Evolutionary conservation across 1,140 invertebrate genomes (phyloP).

Genomic region (Trichonephila clavipes): DNA sequence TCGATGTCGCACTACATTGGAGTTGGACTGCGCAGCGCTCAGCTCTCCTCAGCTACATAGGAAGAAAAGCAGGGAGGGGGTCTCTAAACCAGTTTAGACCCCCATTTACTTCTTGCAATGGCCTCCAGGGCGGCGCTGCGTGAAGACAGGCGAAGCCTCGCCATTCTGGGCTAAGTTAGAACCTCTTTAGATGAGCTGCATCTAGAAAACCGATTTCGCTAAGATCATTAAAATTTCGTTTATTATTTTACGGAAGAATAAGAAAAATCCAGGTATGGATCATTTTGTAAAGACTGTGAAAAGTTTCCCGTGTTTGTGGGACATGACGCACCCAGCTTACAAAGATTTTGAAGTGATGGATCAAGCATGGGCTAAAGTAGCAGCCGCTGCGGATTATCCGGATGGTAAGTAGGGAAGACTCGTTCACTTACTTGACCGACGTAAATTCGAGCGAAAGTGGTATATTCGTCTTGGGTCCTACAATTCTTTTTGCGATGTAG

Average conservation of each 20-base stretch:
- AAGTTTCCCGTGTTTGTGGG: constrained; percentile 41
- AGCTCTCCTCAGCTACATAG: constrained; percentile 11
- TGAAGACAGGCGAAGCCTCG: constrained; percentile 34
- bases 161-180: constrained; percentile 14
- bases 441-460: too few species aligned
- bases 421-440: too few species aligned
- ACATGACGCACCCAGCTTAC: constrained; percentile 27
- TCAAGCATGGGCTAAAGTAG: constrained; percentile 31
- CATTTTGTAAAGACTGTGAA: constrained; percentile 46
- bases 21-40: neutral
- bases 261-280: neutral
- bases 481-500: too few species aligned
- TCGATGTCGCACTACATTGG: neutral
- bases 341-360: constrained; percentile 61
- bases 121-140: constrained; percentile 65
- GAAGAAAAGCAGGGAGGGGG: neutral
- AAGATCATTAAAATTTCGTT: neutral
- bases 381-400: neutral
- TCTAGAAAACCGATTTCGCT: neutral
- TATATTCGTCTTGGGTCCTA: too few species aligned
- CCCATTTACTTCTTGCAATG: neutral
- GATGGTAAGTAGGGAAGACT: constrained; percentile 1
- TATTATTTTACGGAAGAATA: too few species aligned
- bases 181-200: neutral
- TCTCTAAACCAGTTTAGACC: neutral